These are phyloP conservation scores for Temnothorax unifasciatus DNA, from an alignment of 2,888 invertebrate genomes.

Conservation along the genomic window DNA sequence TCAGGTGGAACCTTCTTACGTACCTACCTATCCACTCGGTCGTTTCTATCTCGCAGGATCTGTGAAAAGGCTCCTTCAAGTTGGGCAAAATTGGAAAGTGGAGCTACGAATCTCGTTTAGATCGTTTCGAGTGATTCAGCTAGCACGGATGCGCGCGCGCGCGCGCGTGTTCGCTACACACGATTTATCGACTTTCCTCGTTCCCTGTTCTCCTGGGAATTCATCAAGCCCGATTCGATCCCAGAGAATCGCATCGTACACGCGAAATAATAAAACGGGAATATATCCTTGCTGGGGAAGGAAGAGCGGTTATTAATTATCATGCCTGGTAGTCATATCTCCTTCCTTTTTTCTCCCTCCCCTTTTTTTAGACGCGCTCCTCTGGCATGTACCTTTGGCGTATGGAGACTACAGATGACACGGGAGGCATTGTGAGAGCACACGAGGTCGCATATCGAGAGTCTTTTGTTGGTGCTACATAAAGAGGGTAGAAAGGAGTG, in stretches of 20 bases:
- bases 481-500: constrained; percentile 48
- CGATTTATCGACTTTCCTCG: constrained; percentile 56
- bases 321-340: neutral
- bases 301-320: constrained; percentile 46
- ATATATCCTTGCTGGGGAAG: neutral
- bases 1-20: neutral
- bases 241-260: neutral
- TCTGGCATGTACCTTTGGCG: constrained; percentile 21
- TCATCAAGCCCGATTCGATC: constrained; percentile 7
- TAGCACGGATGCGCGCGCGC: neutral
- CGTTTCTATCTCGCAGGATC: constrained; percentile 49
- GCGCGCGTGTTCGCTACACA: constrained; percentile 25
- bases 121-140: constrained; percentile 57
- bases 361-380: neutral
- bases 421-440: constrained; percentile 41
- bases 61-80: constrained; percentile 50
- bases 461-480: constrained; percentile 54
- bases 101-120: constrained; percentile 63
- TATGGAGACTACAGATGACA: constrained; percentile 39
- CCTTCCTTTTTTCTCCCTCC: neutral
- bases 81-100: constrained; percentile 58
- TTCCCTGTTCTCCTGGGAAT: constrained; percentile 11
- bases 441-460: constrained; percentile 50
- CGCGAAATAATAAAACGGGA: constrained; percentile 29
- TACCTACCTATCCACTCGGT: constrained; percentile 18